These are phyloP conservation scores for Actinopyga echinites DNA, from an alignment of 53 echinoderm and acorn worm species.

Conservation along the genomic window DNA sequence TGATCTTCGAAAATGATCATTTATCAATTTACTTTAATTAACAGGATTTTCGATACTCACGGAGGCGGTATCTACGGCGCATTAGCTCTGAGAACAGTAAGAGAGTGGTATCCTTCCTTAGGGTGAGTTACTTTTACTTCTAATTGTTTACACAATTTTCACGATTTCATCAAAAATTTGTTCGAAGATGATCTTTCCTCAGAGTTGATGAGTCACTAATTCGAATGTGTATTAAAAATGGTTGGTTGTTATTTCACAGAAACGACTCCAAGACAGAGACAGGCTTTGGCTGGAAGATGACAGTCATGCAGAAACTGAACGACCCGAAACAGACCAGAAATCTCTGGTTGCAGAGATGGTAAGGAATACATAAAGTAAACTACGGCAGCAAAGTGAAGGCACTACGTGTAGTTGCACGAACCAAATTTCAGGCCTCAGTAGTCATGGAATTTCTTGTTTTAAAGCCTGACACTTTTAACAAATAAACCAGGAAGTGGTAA, in stretches of 20 bases:
- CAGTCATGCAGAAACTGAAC: not conserved
- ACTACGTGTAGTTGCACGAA: too few species aligned
- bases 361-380: not conserved
- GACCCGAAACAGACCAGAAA: not conserved
- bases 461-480: too few species aligned
- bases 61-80: conserved; percentile 45
- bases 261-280: conserved; percentile 29
- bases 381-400: too few species aligned
- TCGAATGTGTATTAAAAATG: too few species aligned
- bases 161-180: too few species aligned
- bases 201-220: too few species aligned
- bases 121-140: conserved; percentile 60
- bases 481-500: too few species aligned
- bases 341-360: conserved; percentile 25
- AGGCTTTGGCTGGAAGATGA: conserved; percentile 34
- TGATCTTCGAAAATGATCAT: too few species aligned
- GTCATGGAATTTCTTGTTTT: too few species aligned
- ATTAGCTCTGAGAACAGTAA: conserved; percentile 63
- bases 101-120: conserved; percentile 69
- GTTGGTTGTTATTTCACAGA: not conserved
- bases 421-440: too few species aligned
- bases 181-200: too few species aligned
- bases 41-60: conserved; percentile 45
- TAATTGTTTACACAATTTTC: too few species aligned
- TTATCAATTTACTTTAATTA: not conserved